Evolutionary conservation across 2,113 vertebrate species (phyloP), one percentile per base, ranked within the genome.

Genomic region (Pygoscelis adeliae): DNA sequence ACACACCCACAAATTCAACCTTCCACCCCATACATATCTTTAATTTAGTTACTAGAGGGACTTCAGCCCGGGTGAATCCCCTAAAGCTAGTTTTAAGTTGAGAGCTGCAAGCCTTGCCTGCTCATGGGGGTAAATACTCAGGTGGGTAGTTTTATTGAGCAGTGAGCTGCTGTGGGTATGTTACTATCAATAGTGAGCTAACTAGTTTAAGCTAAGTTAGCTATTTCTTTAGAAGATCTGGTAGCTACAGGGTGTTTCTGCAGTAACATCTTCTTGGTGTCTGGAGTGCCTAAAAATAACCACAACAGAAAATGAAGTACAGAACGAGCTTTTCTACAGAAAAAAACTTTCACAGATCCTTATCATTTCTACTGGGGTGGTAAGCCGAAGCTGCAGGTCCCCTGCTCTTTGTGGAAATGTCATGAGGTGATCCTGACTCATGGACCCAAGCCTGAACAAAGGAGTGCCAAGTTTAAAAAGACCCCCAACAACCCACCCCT

Each of bases 401-500:
- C 16, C n/a, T 66, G 9, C 20, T 65, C 19, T 73, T 55, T 50
- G 63, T 62, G 44, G 20, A 72, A 90, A 59, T 29, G 12, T 34
- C 2, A 2, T 67, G 42, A 83, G 10, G 25, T 30, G 53, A 70
- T 36, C 25, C 67, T 63, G 27, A 52, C 18, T 67, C 42, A n/a
- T 63, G 34, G 42, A 70, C 38, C 42, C 1, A 2, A 80, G 30
- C 32, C 18, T 32, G 46, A 69, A 84, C 3, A 29, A 86, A 62
- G 23, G 22, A 81, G 13, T 42, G 9, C 10, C 22, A 36, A 49
- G 36, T 27, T 86, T 71, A 36, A 88, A 62, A 79, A 44, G 42
- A 65, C 3, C 3, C 10, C 10, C 27, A 42, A 9, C 25, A 47
- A 18, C 3, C 17, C 5, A 6, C 5, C 3, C 2, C 10, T 25